Evolutionary conservation across 1,140 invertebrate species (phyloP), one percentile per base, ranked within the genome.

Genomic region (Drosophila athabasca): DNA sequence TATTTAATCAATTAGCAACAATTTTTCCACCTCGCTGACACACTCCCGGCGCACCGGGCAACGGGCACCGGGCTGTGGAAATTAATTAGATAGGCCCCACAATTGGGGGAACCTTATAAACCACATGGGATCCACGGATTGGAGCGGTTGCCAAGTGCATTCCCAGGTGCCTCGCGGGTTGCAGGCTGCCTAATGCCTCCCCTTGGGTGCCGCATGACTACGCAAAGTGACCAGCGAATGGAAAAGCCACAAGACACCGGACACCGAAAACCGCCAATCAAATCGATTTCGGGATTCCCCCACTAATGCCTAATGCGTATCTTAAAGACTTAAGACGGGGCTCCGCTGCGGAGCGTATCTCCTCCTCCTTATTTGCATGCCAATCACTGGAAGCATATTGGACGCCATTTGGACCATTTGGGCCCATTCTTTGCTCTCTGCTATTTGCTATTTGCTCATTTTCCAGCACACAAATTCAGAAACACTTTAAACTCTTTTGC

Each of bases 401-500:
- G 35, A 13, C 11, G 35, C 0, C 35, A 5, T 19, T 19, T 1
- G 35, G 11, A 39, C 35, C 35, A 8, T 58, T 52, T 15, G 19
- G 62, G 17, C n/a, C 51, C 51, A 17, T 43, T 8, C 17, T 44
- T 17, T 49, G 31, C 35, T 4, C 11, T 15, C 26, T 31, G 45
- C 29, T 17, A 1, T 17, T 29, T 43, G 69, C 26, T 72, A 5
- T 5, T 26, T 19, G 17, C 17, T 19, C 62, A 55, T 68, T 72
- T 72, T 44, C 57, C 46, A 57, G 49, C 31, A 8, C 29, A 69
- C 62, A 69, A 69, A 67, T 69, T 69, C 73, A 61, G 64, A 62
- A 76, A 59, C 73, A 68, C 72, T 76, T 76, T 53, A 76, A 76
- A 67, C 46, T 67, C 61, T 69, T 58, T 69, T 45, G 55, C 55